Conservation (phyloP, 2,113 vertebrate species). For the Lagopus leucura region DNA sequence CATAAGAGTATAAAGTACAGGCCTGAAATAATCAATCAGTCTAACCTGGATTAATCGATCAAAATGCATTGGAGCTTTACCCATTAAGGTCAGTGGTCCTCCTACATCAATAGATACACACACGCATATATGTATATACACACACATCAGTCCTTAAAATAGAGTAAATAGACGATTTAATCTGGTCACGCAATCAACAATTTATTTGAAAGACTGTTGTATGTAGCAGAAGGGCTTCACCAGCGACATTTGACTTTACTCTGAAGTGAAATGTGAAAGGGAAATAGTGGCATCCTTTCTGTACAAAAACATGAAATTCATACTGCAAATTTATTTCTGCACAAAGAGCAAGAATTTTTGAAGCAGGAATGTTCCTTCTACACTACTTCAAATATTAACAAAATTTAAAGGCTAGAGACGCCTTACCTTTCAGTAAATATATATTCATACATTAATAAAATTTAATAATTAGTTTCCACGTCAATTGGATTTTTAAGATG, state of each 20-base stretch:
- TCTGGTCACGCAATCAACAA: not conserved
- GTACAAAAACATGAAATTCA: not conserved
- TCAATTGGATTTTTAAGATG: not conserved
- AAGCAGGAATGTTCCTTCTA: not conserved
- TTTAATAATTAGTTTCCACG: not conserved
- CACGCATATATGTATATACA: not conserved
- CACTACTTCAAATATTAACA: not conserved
- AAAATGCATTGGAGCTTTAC: slow-evolving; percentile 27
- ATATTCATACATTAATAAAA: not conserved
- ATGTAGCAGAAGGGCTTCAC: not conserved
- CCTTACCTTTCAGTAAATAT: not conserved
- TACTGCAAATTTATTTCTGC: not conserved
- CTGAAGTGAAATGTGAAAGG: not conserved
- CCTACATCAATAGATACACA: not conserved
- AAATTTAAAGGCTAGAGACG: not conserved
- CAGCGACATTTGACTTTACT: not conserved
- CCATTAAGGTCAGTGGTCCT: slow-evolving; percentile 42
- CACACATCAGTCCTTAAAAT: not conserved
- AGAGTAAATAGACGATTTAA: slow-evolving; percentile 26
- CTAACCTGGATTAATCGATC: slow-evolving; percentile 27
- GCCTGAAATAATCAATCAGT: slow-evolving; percentile 43
- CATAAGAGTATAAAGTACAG: not conserved
- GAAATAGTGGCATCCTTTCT: not conserved
- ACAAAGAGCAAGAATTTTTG: not conserved
- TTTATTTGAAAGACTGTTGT: not conserved